Evolutionary conservation across 2,888 invertebrate genomes (phyloP).

Genomic region (Luperina nickerlii): DNA sequence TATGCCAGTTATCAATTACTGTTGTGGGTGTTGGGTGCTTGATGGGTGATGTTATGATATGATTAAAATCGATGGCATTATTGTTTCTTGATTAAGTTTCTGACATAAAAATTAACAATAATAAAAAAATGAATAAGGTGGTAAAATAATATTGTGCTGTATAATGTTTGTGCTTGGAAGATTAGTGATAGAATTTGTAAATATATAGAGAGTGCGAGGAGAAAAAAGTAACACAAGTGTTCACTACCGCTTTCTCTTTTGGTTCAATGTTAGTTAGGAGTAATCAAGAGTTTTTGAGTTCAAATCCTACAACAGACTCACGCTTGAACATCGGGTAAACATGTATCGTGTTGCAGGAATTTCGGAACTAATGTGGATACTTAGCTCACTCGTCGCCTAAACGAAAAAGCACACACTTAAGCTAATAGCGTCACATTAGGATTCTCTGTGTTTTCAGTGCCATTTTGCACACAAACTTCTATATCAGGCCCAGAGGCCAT

Average conservation of each 20-base stretch:
- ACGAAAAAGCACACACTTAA: slow-evolving; percentile 20
- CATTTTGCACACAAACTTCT: slow-evolving; percentile 6
- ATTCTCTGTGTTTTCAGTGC: slow-evolving; percentile 32
- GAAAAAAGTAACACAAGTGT: not conserved
- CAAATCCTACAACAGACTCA: not conserved
- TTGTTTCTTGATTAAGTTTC: not conserved
- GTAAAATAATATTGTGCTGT: not conserved
- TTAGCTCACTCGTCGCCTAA: not conserved
- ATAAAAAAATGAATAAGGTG: not conserved
- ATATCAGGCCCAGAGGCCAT: not conserved
- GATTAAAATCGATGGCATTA: not conserved
- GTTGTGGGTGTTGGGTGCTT: slow-evolving; percentile 20
- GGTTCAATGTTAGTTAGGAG: not conserved
- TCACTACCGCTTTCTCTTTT: not conserved
- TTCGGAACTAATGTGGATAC: slow-evolving; percentile 4
- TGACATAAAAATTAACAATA: not conserved
- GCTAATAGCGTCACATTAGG: slow-evolving; percentile 25
- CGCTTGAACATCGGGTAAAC: not conserved
- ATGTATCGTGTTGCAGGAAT: not conserved
- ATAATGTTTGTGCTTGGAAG: not conserved
- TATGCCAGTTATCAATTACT: slow-evolving; percentile 60
- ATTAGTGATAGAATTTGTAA: not conserved
- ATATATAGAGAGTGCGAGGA: not conserved
- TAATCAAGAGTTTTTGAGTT: too few relatives aligned
- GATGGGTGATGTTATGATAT: not conserved